phyloP scores from a whole-genome alignment of 1,140 invertebrate genomes.

The Lerema accius region DNA sequence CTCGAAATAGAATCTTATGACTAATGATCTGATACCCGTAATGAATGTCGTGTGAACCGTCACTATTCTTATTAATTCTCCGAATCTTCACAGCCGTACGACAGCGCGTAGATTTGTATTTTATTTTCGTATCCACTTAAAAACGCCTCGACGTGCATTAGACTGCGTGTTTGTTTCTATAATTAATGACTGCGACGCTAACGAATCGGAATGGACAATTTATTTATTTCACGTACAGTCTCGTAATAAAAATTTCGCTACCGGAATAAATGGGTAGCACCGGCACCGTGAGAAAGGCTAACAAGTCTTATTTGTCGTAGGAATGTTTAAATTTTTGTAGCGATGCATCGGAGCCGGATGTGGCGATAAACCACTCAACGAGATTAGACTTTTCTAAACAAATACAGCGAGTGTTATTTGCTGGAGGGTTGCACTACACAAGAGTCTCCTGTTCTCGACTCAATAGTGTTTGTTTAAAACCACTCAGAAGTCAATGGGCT shows the following conservation, averaged over 20 bases:
- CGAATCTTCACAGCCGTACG: constrained; percentile 11
- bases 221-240: constrained; percentile 29
- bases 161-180: constrained; percentile 24
- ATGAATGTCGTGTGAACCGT: constrained; percentile 70
- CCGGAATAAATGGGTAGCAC: constrained; percentile 28
- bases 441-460: constrained; percentile 62
- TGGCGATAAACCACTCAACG: constrained; percentile 62
- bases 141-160: constrained; percentile 31
- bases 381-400: constrained; percentile 76
- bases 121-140: constrained; percentile 31
- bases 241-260: constrained; percentile 37
- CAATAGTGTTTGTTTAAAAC: constrained; percentile 75
- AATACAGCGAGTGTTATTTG: constrained; percentile 68
- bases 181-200: constrained; percentile 39
- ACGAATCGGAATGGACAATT: constrained; percentile 12
- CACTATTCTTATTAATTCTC: constrained; percentile 66
- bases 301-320: constrained; percentile 52
- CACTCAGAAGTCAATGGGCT: constrained; percentile 68
- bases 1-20: constrained; percentile 69
- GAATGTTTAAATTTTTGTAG: constrained; percentile 48
- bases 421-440: constrained; percentile 57
- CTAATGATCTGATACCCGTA: constrained; percentile 61
- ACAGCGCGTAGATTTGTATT: constrained; percentile 32
- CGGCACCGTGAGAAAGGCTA: constrained; percentile 56
- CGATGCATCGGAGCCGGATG: constrained; percentile 57